These are phyloP conservation scores for Protobothrops flavoviridis DNA, from an alignment of 2,113 vertebrate species.

Conservation along the genomic window DNA sequence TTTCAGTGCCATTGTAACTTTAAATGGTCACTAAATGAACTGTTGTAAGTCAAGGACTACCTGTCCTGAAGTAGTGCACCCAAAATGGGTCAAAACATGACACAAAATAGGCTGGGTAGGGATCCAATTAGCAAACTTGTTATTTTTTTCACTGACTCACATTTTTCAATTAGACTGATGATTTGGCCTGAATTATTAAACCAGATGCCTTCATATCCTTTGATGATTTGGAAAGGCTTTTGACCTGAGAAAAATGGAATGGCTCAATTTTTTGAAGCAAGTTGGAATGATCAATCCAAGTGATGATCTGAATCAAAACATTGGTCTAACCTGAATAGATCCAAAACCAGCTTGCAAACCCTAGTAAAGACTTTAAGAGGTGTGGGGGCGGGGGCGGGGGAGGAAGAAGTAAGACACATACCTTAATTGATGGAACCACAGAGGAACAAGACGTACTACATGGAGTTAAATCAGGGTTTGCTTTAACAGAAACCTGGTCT, in stretches of 20 bases:
- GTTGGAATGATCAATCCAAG: not conserved
- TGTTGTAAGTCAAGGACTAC: not conserved
- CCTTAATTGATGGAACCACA: not conserved
- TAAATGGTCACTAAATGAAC: not conserved
- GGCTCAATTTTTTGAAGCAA: not conserved
- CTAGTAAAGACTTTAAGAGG: not conserved
- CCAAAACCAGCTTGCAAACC: not conserved
- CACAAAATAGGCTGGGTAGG: not conserved
- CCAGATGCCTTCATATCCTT: not conserved
- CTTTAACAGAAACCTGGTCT: not conserved
- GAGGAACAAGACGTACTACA: not conserved
- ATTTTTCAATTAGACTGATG: not conserved
- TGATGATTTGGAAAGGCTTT: not conserved
- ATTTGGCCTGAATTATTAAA: not conserved
- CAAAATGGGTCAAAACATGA: not conserved
- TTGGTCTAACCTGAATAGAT: not conserved
- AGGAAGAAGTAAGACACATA: not conserved
- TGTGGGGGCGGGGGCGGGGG: too few species aligned
- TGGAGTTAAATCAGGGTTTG: not conserved
- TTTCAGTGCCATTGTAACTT: not conserved
- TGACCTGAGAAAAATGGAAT: not conserved
- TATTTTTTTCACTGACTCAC: not conserved
- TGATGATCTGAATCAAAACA: not conserved
- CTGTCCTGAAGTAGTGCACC: not conserved
- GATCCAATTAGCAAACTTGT: not conserved